Conservation (phyloP, 2,113 vertebrate species). For the Microtus ochrogaster region DNA sequence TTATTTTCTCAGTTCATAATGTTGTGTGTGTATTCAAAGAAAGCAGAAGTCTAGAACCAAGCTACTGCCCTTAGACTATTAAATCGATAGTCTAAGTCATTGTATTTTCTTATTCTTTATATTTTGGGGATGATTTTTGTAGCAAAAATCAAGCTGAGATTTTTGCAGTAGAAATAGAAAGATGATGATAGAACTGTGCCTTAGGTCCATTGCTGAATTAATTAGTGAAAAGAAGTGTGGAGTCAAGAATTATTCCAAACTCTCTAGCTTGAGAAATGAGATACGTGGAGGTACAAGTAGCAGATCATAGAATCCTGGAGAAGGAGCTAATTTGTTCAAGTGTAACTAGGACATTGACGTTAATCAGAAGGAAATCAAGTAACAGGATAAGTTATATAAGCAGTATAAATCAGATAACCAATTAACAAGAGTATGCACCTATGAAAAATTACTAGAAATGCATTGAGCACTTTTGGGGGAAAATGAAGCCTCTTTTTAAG, state of each 20-base stretch:
- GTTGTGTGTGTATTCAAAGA: conserved; percentile 12
- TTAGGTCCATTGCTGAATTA: background rate
- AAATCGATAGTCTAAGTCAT: background rate
- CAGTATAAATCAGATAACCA: conserved; percentile 26
- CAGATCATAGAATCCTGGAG: background rate
- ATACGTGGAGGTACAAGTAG: background rate
- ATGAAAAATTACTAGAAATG: conserved; percentile 41
- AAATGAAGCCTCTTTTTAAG: conserved; percentile 54
- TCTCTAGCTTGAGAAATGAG: conserved; percentile 1
- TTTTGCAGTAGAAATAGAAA: conserved; percentile 30
- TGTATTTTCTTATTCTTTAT: background rate
- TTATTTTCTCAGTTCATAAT: conserved; percentile 52
- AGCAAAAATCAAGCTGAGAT: background rate
- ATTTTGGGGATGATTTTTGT: background rate
- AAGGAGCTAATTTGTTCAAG: conserved; percentile 13
- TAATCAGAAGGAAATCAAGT: background rate
- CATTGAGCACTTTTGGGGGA: conserved; percentile 9
- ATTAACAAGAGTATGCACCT: conserved; percentile 8
- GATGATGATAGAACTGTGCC: background rate
- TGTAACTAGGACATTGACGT: background rate
- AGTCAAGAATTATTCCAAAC: background rate
- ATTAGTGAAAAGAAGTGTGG: background rate
- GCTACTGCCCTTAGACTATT: background rate
- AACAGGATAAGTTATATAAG: conserved; percentile 2
- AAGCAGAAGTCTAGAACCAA: background rate